A percentile compares a stretch with the other conserved stretches of the same genome.
Evolutionary conservation across 2,797 vertebrate genomes (phyloP).

Genomic region (Mormyrus proboscirostris): DNA sequence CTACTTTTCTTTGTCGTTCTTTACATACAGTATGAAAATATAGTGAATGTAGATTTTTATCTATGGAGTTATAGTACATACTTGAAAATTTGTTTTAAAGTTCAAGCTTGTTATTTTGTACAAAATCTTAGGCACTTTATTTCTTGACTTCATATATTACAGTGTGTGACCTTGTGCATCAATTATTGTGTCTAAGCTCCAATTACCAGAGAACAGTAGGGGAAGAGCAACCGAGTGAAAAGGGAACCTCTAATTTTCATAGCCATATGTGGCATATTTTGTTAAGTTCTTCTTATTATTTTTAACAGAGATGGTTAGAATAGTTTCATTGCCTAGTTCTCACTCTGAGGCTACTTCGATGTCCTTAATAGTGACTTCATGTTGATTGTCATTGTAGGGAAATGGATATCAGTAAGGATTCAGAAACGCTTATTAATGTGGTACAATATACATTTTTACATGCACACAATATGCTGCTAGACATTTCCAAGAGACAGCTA

Average conservation of each 20-base stretch:
- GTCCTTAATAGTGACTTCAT: not conserved
- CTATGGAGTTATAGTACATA: not conserved
- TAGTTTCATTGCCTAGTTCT: not conserved
- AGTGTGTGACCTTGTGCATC: not conserved
- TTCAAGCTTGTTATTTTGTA: not conserved
- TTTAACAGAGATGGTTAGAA: not conserved
- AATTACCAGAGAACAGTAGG: not conserved
- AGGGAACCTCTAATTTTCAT: not conserved
- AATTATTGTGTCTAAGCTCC: slow-evolving; percentile 11
- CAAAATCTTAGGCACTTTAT: not conserved
- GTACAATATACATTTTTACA: not conserved
- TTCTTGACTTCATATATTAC: slow-evolving; percentile 1
- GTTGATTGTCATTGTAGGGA: not conserved
- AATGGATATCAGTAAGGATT: not conserved
- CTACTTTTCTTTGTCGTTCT: not conserved
- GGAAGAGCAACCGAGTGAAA: not conserved
- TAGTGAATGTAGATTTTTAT: not conserved
- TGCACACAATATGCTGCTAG: not conserved
- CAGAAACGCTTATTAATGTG: not conserved
- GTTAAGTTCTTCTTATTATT: not conserved
- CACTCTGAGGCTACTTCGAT: not conserved
- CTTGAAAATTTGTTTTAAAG: not conserved
- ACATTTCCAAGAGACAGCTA: not conserved
- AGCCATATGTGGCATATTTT: not conserved
- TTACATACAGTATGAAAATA: not conserved